These are phyloP conservation scores for Beris morrisii DNA, from an alignment of 2,888 invertebrate species.

Conservation along the genomic window DNA sequence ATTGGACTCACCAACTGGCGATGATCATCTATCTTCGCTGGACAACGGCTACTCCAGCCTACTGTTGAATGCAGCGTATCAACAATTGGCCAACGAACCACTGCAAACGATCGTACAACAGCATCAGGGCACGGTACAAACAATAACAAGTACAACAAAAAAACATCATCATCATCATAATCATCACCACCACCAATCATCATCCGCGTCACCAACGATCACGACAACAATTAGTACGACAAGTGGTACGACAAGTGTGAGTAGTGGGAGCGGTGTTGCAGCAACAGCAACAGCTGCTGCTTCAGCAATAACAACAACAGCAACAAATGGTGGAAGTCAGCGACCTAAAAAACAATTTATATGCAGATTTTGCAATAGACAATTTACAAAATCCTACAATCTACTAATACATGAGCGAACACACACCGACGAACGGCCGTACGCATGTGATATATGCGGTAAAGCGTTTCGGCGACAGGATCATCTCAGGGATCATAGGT, in stretches of 20 bases:
- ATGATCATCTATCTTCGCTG: slow-evolving; percentile 56
- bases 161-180: neutral
- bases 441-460: slow-evolving; percentile 96
- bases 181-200: slow-evolving; percentile 11
- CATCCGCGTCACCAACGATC: slow-evolving; percentile 19
- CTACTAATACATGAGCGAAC: slow-evolving; percentile 96
- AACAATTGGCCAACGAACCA: slow-evolving; percentile 36
- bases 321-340: slow-evolving; percentile 46
- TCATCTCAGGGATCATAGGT: slow-evolving; percentile 91
- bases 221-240: slow-evolving; percentile 29
- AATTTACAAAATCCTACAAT: slow-evolving; percentile 96
- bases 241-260: slow-evolving; percentile 34
- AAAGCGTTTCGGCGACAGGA: slow-evolving; percentile 97
- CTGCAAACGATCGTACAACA: slow-evolving; percentile 39
- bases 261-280: slow-evolving; percentile 24
- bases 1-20: slow-evolving; percentile 56
- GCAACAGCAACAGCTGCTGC: slow-evolving; percentile 8
- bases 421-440: slow-evolving; percentile 96
- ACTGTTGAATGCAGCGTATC: slow-evolving; percentile 68
- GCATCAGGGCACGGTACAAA: slow-evolving; percentile 32
- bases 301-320: slow-evolving; percentile 38
- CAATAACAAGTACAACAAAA: slow-evolving; percentile 29
- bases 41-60: slow-evolving; percentile 72
- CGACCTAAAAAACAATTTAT: slow-evolving; percentile 98
- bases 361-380: slow-evolving; percentile 97